Evolutionary conservation across 53 echinoderm and acorn worm species (phyloP).

Genomic region (Hippasteria phrygiana): DNA sequence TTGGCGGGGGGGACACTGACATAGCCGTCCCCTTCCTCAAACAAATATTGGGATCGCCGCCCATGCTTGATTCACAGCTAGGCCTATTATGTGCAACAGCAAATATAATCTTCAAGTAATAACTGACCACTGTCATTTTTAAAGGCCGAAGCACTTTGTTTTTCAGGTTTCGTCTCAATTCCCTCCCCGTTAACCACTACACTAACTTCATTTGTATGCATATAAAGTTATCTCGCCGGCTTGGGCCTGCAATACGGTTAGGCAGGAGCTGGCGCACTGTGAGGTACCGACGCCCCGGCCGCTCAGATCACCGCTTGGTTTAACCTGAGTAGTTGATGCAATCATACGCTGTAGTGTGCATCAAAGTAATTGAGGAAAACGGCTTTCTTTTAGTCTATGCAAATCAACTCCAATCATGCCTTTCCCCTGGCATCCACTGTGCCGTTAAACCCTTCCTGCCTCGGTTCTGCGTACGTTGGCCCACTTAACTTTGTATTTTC

Average conservation of each 20-base stretch:
- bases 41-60: neutral
- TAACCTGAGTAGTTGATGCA: conserved; percentile 26
- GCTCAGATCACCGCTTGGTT: conserved; percentile 48
- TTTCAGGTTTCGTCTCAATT: neutral
- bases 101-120: neutral
- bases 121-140: neutral
- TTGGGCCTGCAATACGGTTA: neutral
- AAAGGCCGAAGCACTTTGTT: conserved; percentile 8
- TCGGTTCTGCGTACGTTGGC: neutral
- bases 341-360: conserved; percentile 39
- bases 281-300: neutral
- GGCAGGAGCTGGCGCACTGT: neutral
- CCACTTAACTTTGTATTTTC: too few species aligned
- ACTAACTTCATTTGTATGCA: conserved; percentile 35
- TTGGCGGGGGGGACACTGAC: too few species aligned
- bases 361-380: conserved; percentile 12
- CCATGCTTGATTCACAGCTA: too few species aligned
- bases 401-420: neutral
- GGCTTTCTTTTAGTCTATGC: conserved; percentile 1
- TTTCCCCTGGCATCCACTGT: neutral
- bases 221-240: conserved; percentile 17
- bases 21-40: neutral
- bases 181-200: neutral
- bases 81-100: too few species aligned
- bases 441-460: neutral